phyloP scores from a whole-genome alignment of 2,113 vertebrate species.

The Leptodactylus fuscus region DNA sequence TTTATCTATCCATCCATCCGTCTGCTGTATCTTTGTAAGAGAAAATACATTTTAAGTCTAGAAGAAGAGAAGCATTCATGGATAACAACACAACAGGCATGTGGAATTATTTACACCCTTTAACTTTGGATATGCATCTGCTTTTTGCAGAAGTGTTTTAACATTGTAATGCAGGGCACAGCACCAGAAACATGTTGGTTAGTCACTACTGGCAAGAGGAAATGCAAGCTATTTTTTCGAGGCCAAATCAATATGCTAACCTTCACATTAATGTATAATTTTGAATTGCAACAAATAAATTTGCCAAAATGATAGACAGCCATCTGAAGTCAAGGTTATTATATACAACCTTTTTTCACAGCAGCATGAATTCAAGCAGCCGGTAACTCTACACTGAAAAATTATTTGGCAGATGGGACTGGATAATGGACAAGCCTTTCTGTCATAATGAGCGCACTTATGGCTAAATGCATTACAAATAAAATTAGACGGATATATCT shows the following conservation, averaged over 20 bases:
- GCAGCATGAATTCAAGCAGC: constrained; percentile 41
- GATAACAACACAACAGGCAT: too few relatives aligned
- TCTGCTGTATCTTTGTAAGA: too few relatives aligned
- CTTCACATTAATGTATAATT: constrained; percentile 49
- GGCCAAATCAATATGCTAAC: constrained; percentile 50
- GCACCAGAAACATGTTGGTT: not conserved
- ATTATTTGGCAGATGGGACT: constrained; percentile 57
- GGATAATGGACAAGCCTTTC: constrained; percentile 54
- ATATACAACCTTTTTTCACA: constrained; percentile 52
- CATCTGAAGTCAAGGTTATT: constrained; percentile 54
- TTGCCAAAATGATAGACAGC: constrained; percentile 50
- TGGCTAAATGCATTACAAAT: constrained; percentile 55
- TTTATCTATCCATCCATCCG: too few relatives aligned
- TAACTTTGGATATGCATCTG: constrained; percentile 46
- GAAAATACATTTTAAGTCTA: not conserved
- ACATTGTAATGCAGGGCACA: not conserved
- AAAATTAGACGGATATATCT: constrained; percentile 49
- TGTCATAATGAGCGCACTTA: constrained; percentile 54
- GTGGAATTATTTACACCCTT: not conserved
- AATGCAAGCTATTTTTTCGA: constrained; percentile 7
- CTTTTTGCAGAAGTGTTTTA: not conserved
- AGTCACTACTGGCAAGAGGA: constrained; percentile 33
- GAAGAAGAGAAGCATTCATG: not conserved
- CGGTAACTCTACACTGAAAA: constrained; percentile 55
- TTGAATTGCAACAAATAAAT: constrained; percentile 50